These are phyloP conservation scores for Sebastes taczanowskii DNA, from an alignment of 2,797 vertebrate genomes.

Conservation along the genomic window DNA sequence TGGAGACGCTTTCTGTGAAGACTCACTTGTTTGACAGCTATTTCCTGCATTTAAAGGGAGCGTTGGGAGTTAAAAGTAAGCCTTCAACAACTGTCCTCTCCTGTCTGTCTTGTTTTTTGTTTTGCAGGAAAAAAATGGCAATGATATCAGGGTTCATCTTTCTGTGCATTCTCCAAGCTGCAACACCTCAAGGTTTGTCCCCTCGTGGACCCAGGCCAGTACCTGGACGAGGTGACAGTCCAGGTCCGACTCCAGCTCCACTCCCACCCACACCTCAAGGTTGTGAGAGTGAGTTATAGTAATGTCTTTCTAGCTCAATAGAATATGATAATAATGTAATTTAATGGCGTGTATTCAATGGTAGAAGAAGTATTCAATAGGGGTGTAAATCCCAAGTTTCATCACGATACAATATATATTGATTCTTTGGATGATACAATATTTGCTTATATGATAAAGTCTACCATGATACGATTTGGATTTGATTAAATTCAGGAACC, in stretches of 20 bases:
- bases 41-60: conserved; percentile 52
- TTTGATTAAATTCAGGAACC: no score
- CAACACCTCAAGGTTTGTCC: neutral
- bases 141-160: conserved; percentile 59
- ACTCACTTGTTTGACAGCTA: conserved; percentile 65
- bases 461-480: no score
- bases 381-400: no score
- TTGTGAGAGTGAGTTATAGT: conserved; percentile 65
- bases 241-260: conserved; percentile 5
- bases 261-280: neutral
- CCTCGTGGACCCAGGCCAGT: conserved; percentile 62
- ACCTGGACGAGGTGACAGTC: conserved; percentile 45
- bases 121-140: conserved; percentile 45
- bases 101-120: neutral
- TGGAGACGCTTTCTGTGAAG: conserved; percentile 48
- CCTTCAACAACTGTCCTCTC: neutral
- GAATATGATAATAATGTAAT: neutral
- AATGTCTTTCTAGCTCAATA: neutral
- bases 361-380: neutral
- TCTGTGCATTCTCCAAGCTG: conserved; percentile 60
- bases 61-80: neutral
- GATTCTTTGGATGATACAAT: no score
- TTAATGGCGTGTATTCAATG: neutral
- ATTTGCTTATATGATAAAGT: no score
- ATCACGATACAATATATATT: no score